Evolutionary conservation across 2,113 vertebrate species (phyloP).

Genomic region (Tetrao urogallus): DNA sequence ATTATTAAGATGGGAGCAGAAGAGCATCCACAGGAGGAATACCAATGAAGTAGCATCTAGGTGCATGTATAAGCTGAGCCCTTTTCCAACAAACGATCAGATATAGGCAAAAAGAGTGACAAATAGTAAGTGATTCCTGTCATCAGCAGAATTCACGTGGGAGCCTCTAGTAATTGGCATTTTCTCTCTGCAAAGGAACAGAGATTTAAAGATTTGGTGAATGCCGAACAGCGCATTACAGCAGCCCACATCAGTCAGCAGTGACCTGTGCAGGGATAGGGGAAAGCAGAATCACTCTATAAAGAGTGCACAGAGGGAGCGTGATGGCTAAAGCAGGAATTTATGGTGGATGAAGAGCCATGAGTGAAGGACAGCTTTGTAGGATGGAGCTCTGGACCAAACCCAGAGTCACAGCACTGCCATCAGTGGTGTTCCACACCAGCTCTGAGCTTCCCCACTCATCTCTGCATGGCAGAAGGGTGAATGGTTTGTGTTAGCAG

Average conservation of each 20-base stretch:
- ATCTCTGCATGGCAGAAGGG: not conserved
- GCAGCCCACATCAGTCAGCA: not conserved
- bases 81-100: slow-evolving; percentile 31
- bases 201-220: slow-evolving; percentile 23
- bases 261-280: not conserved
- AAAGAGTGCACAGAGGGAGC: not conserved
- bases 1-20: slow-evolving; percentile 69
- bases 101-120: slow-evolving; percentile 17
- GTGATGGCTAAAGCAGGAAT: not conserved
- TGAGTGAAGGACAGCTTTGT: not conserved
- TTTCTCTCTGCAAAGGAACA: not conserved
- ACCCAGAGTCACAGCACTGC: not conserved
- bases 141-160: not conserved
- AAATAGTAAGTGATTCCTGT: slow-evolving; percentile 51
- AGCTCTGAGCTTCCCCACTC: not conserved
- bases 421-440: not conserved
- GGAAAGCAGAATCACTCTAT: not conserved
- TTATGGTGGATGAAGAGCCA: not conserved
- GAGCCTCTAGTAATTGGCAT: slow-evolving; percentile 25
- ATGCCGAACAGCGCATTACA: not conserved
- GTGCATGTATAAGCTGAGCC: not conserved
- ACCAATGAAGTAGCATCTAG: slow-evolving; percentile 44
- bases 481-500: not conserved
- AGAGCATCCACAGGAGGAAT: slow-evolving; percentile 50
- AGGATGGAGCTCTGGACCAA: not conserved